A percentile compares a stretch with the other conserved stretches of the same genome.
These are phyloP conservation scores for Habrosyne pyritoides DNA, from an alignment of 2,888 invertebrate genomes.

Conservation along the genomic window DNA sequence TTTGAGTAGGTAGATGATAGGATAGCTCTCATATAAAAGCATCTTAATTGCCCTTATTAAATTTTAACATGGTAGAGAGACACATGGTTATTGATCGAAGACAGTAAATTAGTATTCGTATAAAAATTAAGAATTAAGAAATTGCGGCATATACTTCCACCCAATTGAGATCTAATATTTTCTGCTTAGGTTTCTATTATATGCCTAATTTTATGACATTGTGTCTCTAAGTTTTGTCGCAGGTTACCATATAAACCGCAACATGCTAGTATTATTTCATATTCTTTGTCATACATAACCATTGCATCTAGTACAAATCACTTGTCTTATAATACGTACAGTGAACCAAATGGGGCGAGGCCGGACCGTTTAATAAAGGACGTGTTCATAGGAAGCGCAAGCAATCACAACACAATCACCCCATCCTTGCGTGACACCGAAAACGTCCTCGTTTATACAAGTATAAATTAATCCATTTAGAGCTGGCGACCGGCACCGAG, in stretches of 20 bases:
- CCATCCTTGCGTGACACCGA: constrained; percentile 82
- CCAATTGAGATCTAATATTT: too few relatives aligned
- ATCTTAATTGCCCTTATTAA: background rate
- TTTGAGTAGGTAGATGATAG: background rate
- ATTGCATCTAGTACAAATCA: constrained; percentile 29
- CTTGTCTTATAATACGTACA: constrained; percentile 10
- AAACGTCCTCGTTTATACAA: constrained; percentile 82
- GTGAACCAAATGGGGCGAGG: constrained; percentile 34
- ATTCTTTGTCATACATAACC: constrained; percentile 13
- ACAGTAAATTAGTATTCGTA: too few relatives aligned
- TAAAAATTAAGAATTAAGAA: too few relatives aligned
- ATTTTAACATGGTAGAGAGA: background rate
- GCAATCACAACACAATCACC: constrained; percentile 83
- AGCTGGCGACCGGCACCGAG: constrained; percentile 75
- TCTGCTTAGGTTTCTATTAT: too few relatives aligned
- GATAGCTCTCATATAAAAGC: background rate
- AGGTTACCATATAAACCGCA: background rate
- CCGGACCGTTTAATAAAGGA: constrained; percentile 67
- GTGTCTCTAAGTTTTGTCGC: too few relatives aligned
- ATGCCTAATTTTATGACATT: too few relatives aligned
- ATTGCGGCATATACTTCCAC: too few relatives aligned
- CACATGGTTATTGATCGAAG: background rate
- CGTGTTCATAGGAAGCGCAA: constrained; percentile 78
- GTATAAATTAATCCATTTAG: constrained; percentile 85
- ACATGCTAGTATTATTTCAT: too few relatives aligned